Base-by-base conservation (phyloP, 2,797 vertebrate genomes). In the Babyrousa celebensis region DNA sequence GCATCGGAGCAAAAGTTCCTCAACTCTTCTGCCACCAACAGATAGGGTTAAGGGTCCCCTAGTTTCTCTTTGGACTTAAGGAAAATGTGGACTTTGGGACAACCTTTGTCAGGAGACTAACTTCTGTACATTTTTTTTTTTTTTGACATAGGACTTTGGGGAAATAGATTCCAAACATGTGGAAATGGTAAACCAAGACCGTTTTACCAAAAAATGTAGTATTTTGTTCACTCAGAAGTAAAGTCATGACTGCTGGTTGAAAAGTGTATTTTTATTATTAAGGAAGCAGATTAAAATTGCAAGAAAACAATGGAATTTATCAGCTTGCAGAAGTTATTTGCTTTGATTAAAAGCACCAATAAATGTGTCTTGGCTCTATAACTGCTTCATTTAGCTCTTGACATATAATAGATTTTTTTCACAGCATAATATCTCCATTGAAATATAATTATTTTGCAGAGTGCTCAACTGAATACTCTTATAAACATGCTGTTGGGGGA, bases 401-500 rank as follows among this genome's bases (percentile, higher is more conserved):
- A 99, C 98, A 97, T 97, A 97, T 97, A 98, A 98, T 98, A 98
- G 97, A 92, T 68, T 96, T 97, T 98, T 98, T 98, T 95, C 67
- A 80, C 97, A 98, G 97, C 95, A 96, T 98, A 99, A 98, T 99
- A 99, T 99, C 98, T 99, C 98, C 98, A 99, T 98, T 97, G 98
- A 98, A 98, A 98, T 98, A 98, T 97, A 97, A 99, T 98, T 98
- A 97, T 98, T 99, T 98, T 98, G 97, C 98, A 99, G 99, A 99
- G 99, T 98, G 99, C 98, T 98, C 99, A 99, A 98, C 98, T 99
- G 98, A 99, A 99, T 98, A 99, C 99, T 72, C 99, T 99, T 98
- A 99, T 99, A 99, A 99, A 99, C 99, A 99, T 99, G 99, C 99
- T 99, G 98, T 99, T 99, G 99, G 99, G 96, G 99, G 99, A 97